Base-by-base conservation (phyloP, 1,140 invertebrate genomes). In the Stenopsyche tienmushanensis region DNA sequence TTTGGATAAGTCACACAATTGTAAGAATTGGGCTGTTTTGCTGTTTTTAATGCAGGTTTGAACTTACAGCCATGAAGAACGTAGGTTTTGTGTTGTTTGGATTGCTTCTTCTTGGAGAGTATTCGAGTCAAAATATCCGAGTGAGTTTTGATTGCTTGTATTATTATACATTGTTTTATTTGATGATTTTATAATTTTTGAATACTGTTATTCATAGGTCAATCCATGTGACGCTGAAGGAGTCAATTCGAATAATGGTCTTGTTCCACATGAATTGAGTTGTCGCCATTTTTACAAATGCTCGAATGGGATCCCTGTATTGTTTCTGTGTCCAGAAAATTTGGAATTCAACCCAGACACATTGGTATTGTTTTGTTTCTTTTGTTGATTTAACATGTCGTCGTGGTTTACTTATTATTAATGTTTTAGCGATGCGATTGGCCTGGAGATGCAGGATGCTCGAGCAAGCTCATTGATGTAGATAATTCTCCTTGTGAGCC, bases 281-380 rank as follows among this genome's bases (percentile, higher is more conserved):
- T 65, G 53, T 41, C 8, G n/a, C 0, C 20, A 24, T 0, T 65
- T 49, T 39, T 65, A 65, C 17, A 20, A 57, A n/a, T 80, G 79
- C 45, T 45, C 26, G 17, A 25, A 68, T 39, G 73, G 73, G 17
- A 25, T 39, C 1, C 63, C 70, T 0, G 49, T 70, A n/a, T 42
- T 73, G 1, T 55, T 71, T n/a, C 2, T 57, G 1, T 78, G 76
- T 65, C 65, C 50, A 1, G 69, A 54, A 13, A 42, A 67, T 1
- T 58, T 78, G 2, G 71, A 78, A 52, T 80, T 77, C 53, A 76
- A 79, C 67, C 70, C 71, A 15, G 18, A 3, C 1, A 60, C 41
- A 13, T 25, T 47, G 42, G 57, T 60, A 47, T 52, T 3, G 8
- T 52, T 52, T 8, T 52, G 17, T 45, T 8, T 39, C 5, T 39